Conservation (phyloP, 2,113 vertebrate species). For the Phrynosoma blainvillii region DNA sequence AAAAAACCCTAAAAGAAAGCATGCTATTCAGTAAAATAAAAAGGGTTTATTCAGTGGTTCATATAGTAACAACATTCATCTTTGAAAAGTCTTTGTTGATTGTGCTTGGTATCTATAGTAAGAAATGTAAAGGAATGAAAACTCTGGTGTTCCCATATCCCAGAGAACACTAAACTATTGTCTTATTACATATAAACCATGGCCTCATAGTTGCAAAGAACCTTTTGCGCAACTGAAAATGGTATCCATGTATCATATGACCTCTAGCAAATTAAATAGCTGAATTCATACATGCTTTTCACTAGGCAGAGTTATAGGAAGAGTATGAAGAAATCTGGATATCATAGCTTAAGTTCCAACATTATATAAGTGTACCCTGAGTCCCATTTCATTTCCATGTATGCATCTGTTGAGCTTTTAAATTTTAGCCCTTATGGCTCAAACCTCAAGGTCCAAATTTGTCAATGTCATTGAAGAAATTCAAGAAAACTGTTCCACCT, state of each 20-base stretch:
- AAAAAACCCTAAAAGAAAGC: conserved; percentile 62
- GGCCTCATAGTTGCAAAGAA: conserved; percentile 36
- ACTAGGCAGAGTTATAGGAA: conserved; percentile 26
- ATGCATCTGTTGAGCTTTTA: neutral
- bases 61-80: conserved; percentile 74
- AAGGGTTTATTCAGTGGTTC: conserved; percentile 75
- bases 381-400: neutral
- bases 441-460: neutral
- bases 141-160: conserved; percentile 57
- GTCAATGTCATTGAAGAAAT: neutral
- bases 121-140: conserved; percentile 76
- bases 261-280: conserved; percentile 54
- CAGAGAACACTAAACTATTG: conserved; percentile 70
- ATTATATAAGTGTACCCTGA: neutral
- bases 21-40: conserved; percentile 72
- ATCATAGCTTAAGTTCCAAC: neutral
- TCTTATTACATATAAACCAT: conserved; percentile 68
- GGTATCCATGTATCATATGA: conserved; percentile 65
- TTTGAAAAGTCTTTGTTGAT: conserved; percentile 78
- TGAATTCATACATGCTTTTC: conserved; percentile 54
- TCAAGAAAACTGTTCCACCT: neutral
- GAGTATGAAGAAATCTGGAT: neutral
- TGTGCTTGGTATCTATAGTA: conserved; percentile 74
- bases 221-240: conserved; percentile 67
- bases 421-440: neutral